A percentile compares a stretch with the other conserved stretches of the same genome.
Evolutionary conservation across 1,140 invertebrate species (phyloP).

Genomic region (Diabrotica virgifera): DNA sequence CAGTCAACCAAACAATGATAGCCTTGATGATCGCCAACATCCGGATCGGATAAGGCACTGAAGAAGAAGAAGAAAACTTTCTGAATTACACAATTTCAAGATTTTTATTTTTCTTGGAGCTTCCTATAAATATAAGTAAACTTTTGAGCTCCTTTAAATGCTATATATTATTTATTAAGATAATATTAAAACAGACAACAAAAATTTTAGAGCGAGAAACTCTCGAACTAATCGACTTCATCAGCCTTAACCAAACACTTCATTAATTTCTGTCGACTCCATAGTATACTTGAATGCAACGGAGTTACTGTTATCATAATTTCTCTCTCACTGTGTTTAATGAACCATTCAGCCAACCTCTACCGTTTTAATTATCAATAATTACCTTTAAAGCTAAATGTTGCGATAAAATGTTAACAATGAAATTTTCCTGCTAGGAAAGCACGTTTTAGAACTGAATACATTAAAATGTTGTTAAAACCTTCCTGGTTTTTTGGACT

Average conservation of each 20-base stretch:
- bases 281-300: slow-evolving; percentile 3
- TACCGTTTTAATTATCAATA: slow-evolving; percentile 1
- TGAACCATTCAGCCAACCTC: background rate
- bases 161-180: background rate
- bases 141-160: no score
- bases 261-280: background rate
- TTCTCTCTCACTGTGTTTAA: background rate
- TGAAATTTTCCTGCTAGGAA: no score
- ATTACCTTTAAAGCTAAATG: background rate
- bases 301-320: background rate
- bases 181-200: background rate
- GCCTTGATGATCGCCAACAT: no score
- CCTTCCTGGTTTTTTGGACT: no score
- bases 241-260: background rate
- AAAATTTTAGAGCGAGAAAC: background rate
- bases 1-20: no score
- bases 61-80: no score
- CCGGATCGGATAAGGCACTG: no score
- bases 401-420: background rate
- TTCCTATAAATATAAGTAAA: no score
- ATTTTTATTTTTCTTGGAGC: no score
- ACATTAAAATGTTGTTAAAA: no score
- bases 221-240: background rate
- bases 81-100: no score
- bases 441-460: no score